Evolutionary conservation across 2,797 vertebrate genomes (phyloP).

Genomic region (Microhierax caerulescens): DNA sequence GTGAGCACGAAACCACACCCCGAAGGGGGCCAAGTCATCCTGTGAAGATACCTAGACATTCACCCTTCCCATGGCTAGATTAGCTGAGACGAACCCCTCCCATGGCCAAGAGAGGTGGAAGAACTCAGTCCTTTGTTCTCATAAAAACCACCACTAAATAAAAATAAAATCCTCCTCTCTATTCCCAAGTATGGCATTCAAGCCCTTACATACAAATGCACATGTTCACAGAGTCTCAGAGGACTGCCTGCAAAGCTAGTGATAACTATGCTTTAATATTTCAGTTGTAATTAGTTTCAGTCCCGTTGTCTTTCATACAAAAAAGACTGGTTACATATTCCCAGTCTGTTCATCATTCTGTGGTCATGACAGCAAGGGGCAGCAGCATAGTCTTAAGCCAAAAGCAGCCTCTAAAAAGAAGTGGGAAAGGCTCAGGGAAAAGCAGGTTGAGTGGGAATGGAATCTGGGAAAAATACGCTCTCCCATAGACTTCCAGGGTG

Average conservation of each 20-base stretch:
- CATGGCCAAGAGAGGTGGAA: not conserved
- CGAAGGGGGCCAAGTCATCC: not conserved
- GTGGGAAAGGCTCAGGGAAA: not conserved
- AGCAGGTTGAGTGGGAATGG: conserved; percentile 32
- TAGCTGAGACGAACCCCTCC: not conserved
- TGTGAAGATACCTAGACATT: not conserved
- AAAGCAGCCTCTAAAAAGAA: not conserved
- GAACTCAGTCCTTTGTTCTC: not conserved
- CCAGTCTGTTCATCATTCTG: conserved; percentile 7
- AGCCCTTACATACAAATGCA: not conserved
- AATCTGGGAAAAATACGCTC: not conserved
- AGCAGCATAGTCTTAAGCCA: not conserved
- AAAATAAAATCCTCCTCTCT: not conserved
- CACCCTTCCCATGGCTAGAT: not conserved
- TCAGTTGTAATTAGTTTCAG: conserved; percentile 6
- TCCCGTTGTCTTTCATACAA: not conserved
- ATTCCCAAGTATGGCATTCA: not conserved
- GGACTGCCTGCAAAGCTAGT: not conserved
- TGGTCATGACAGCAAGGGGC: conserved; percentile 1
- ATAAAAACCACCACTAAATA: not conserved
- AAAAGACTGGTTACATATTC: not conserved
- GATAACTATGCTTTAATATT: conserved; percentile 22
- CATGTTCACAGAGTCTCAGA: not conserved
- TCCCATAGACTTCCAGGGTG: conserved; percentile 7
- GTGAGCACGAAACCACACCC: not conserved